Evolutionary conservation across 2,888 invertebrate genomes (phyloP), one percentile per base, ranked within the genome.

Genomic region (Stenurella melanura): DNA sequence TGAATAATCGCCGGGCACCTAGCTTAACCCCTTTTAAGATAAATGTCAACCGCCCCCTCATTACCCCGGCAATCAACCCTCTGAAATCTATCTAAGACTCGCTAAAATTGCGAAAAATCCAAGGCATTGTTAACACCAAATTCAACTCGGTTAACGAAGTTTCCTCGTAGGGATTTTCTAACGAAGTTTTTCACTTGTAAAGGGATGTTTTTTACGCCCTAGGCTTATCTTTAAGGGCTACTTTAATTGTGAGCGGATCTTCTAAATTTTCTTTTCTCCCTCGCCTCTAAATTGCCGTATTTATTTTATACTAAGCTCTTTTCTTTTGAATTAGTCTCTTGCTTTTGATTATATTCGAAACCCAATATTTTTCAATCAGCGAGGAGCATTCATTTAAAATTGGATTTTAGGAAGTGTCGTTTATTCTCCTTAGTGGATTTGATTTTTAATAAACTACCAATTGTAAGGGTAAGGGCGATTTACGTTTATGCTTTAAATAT

Each of bases 161-260:
- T 87, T 86, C 84, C 85, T 83, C 82, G 80, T 79, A 85, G 85
- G 86, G 87, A 85, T 85, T 84, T 80, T 77, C 85, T 87, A 87
- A 88, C 88, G 87, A 88, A 87, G 88, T 88, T 88, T 88, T 87
- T 86, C 85, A 81, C 83, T 87, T 87, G 86, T 87, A 83, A 85
- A 86, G 86, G 88, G 88, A 88, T 88, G 88, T 89, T 88, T 88
- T 89, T 88, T 88, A 87, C 87, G 87, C 89, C 87, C 87, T 85
- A 86, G 89, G 90, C 90, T 88, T 88, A 88, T 88, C 88, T 88
- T 88, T 87, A 88, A 89, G 87, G 88, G 88, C 88, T 86, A 88
- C 88, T 89, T 88, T 89, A 89, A 89, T 89, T 88, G 88, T 84
- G 87, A 87, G 84, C 82, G 86, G 84, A 86, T 87, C 86, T 84